phyloP scores from a whole-genome alignment of 2,113 vertebrate genomes.

The Gallinago undulata region DNA sequence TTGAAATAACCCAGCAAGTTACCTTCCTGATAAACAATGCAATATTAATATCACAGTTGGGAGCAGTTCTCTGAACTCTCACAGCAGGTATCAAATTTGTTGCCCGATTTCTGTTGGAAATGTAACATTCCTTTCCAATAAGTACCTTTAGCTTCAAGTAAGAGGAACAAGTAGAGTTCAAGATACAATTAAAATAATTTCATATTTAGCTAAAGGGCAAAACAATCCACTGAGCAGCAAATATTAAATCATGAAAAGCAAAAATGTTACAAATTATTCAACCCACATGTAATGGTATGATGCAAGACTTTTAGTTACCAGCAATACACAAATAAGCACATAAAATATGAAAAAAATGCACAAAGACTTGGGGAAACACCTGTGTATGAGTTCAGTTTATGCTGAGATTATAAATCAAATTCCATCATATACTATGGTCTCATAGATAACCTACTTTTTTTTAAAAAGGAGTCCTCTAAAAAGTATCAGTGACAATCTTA shows the following conservation, averaged over 20 bases:
- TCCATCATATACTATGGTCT: not conserved
- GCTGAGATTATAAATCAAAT: not conserved
- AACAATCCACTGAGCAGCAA: not conserved
- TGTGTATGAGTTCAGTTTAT: not conserved
- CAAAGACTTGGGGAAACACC: not conserved
- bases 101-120: conserved; percentile 57
- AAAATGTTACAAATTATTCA: not conserved
- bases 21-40: conserved; percentile 74
- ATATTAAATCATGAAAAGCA: not conserved
- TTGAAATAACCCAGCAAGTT: conserved; percentile 65
- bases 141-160: conserved; percentile 37
- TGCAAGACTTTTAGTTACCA: not conserved
- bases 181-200: conserved; percentile 41
- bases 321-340: not conserved
- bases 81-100: conserved; percentile 69
- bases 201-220: conserved; percentile 15
- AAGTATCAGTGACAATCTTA: not conserved
- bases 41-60: conserved; percentile 78
- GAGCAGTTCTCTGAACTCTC: conserved; percentile 53
- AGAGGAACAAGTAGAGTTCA: conserved; percentile 19
- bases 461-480: not conserved
- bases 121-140: conserved; percentile 39
- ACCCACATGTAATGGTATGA: not conserved
- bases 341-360: not conserved
- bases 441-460: not conserved